Evolutionary conservation across 1,140 invertebrate genomes (phyloP).

Genomic region (Ruditapes philippinarum): DNA sequence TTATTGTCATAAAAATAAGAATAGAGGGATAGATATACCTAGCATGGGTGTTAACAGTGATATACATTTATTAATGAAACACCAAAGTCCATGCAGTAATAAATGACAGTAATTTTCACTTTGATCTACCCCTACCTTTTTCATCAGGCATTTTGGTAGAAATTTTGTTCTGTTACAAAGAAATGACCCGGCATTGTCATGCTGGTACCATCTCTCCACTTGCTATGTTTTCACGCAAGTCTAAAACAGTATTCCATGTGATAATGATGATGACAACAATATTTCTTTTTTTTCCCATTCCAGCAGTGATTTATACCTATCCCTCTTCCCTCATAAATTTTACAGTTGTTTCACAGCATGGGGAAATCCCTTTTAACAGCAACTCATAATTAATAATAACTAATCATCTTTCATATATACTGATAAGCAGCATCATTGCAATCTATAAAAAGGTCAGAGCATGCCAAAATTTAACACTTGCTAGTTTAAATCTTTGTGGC

Average conservation of each 20-base stretch:
- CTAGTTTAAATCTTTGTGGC: background rate
- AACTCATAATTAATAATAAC: conserved; percentile 35
- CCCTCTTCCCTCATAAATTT: conserved; percentile 9
- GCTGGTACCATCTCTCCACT: background rate
- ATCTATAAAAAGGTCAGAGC: conserved; percentile 11
- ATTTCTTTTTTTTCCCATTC: background rate
- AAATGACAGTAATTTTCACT: background rate
- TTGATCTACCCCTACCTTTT: no score
- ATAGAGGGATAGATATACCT: no score
- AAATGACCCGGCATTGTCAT: background rate
- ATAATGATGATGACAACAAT: conserved; percentile 10
- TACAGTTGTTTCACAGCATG: conserved; percentile 20
- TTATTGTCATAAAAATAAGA: no score
- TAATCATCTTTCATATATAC: conserved; percentile 37
- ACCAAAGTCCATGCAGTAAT: background rate
- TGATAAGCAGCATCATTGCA: background rate
- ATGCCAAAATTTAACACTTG: background rate
- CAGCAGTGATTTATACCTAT: conserved; percentile 30
- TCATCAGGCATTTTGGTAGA: no score
- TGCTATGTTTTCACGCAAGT: background rate
- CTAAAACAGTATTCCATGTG: background rate
- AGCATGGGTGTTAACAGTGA: background rate
- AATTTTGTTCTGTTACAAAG: no score
- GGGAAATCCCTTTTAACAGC: background rate
- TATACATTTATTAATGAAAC: background rate